Evolutionary conservation across 1,140 invertebrate genomes (phyloP), one percentile per base, ranked within the genome.

Genomic region (Mactra quadrangularis): DNA sequence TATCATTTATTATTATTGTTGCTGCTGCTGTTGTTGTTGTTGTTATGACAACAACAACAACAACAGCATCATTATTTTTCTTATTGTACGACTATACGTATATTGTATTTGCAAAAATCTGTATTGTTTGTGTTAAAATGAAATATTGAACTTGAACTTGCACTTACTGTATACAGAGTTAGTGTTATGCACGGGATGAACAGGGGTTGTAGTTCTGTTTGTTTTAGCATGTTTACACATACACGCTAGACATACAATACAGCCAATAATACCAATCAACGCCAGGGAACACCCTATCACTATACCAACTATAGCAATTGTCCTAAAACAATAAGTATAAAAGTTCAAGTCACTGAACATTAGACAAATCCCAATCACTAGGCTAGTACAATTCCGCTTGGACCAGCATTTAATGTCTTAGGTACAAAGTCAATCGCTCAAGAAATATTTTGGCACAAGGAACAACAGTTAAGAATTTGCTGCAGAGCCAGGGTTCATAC

Each of bases 91-190:
- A n/a, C n/a, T n/a, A n/a, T n/a, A n/a, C n/a, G n/a, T n/a, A n/a
- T n/a, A n/a, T n/a, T n/a, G n/a, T n/a, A n/a, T n/a, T n/a, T n/a
- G n/a, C n/a, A n/a, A n/a, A n/a, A n/a, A n/a, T n/a, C n/a, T n/a
- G n/a, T n/a, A n/a, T n/a, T n/a, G n/a, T n/a, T n/a, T n/a, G n/a
- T n/a, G n/a, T n/a, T n/a, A n/a, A n/a, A n/a, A n/a, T n/a, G n/a
- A n/a, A n/a, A n/a, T n/a, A n/a, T n/a, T n/a, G n/a, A n/a, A n/a
- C n/a, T n/a, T n/a, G n/a, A n/a, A n/a, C n/a, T n/a, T n/a, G n/a
- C n/a, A 33, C 57, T 31, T 64, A 77, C 74, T 47, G n/a, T 57
- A 59, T 4, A 77, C 59, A 29, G 74, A 64, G 57, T 77, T 62
- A 1, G 38, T 47, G 59, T 77, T 77, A 22, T 74, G 15, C 3